Base-by-base conservation (phyloP, 2,797 vertebrate species). In the Falco columbarius region DNA sequence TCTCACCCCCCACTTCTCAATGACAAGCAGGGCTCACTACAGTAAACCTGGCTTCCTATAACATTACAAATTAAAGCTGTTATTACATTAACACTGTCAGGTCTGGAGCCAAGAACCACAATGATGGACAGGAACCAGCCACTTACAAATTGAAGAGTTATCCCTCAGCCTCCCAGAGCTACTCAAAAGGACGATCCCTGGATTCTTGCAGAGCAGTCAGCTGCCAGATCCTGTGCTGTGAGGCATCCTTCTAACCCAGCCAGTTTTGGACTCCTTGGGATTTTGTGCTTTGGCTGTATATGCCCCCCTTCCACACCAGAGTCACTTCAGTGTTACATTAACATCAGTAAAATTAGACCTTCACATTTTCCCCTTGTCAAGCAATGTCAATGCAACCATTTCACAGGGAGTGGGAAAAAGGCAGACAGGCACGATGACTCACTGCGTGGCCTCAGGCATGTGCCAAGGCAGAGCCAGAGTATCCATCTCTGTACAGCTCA, bases 71-170 rank as follows among this genome's bases (percentile, higher is more conserved):
- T 36, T 63, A 76, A 65, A 59, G 19, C 36, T 24, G 34, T 12
- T 34, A 42, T 27, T 18, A 59, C 44, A n/a, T 34, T 8, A 36
- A 58, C 27, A 8, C 27, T 51, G 27, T 72, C 56, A 51, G 49
- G 49, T 70, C 82, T 46, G 19, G 27, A 81, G 67, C 62, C 49
- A 70, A 73, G 51, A 74, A 55, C 26, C 74, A 72, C 44, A 34
- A 18, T 23, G 65, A 51, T 15, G 49, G 83, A 74, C 30, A 61
- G 36, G 62, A 85, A 77, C 44, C 49, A 77, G 40, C 9, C 3
- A 3, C 23, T 34, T 34, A 32, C 1, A 1, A 46, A 29, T 7
- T 5, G 1, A 66, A 16, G 9, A 17, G 49, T 26, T 59, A 40
- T 27, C 46, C 5, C 34, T n/a, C 44, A 14, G 49, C 36, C 40